phyloP scores from a whole-genome alignment of 2,888 invertebrate species.

The Bellardia pandia region DNA sequence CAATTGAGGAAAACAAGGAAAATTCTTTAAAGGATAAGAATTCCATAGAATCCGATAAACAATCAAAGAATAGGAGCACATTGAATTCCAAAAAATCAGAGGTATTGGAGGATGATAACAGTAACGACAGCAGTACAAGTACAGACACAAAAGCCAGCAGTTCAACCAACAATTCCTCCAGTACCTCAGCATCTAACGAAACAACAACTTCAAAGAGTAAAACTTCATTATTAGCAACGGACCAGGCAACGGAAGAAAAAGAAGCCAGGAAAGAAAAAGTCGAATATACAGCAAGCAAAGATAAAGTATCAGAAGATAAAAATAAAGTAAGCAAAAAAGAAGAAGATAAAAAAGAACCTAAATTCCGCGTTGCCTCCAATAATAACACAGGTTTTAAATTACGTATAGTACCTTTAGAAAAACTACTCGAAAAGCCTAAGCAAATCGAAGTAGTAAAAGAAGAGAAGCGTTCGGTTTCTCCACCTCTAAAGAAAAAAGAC shows the following conservation, averaged over 20 bases:
- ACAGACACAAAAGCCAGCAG: conserved; percentile 59
- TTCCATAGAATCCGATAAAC: conserved; percentile 12
- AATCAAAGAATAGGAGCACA: conserved; percentile 37
- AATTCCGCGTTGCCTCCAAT: conserved; percentile 70
- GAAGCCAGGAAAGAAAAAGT: not conserved
- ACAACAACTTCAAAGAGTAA: conserved; percentile 3
- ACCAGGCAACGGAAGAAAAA: not conserved
- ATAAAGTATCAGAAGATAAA: not conserved
- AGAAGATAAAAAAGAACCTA: conserved; percentile 25
- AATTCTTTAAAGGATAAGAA: conserved; percentile 65
- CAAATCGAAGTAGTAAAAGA: conserved; percentile 16
- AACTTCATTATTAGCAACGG: conserved; percentile 34
- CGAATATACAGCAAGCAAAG: not conserved
- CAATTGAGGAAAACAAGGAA: conserved; percentile 67
- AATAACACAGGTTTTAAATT: conserved; percentile 77
- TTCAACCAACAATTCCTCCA: conserved; percentile 65
- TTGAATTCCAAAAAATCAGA: conserved; percentile 58
- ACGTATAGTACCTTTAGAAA: conserved; percentile 80
- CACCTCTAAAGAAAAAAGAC: conserved; percentile 55
- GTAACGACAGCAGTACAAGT: conserved; percentile 63
- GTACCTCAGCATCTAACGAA: conserved; percentile 68
- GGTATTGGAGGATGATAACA: conserved; percentile 73
- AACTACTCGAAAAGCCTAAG: conserved; percentile 78
- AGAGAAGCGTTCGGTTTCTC: not conserved
- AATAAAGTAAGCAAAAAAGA: too few species aligned